Base-by-base conservation (phyloP, 2,113 vertebrate genomes). In the Tonatia bakeri region DNA sequence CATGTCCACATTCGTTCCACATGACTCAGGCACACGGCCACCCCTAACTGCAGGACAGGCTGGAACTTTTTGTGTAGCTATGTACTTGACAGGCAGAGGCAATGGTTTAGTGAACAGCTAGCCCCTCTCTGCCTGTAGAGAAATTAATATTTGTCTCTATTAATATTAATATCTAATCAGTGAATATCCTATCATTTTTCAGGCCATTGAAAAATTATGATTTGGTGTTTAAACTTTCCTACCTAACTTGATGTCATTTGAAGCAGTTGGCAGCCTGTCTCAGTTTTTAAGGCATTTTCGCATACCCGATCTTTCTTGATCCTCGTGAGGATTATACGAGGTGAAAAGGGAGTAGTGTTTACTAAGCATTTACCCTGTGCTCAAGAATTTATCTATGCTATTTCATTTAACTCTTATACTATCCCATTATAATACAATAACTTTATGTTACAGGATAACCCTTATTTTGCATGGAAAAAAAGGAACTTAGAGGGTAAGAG, bases 271-370 rank as follows among this genome's bases (percentile, higher is more conserved):
- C 77, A 64, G 12, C 33, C 40, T 22, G 33, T 47, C 20, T 47
- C 38, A 90, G 52, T 45, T 93, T 89, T 92, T 87, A 83, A 83
- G 90, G 50, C 26, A 64, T 90, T 90, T 82, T 82, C 31, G 72
- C 12, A 28, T 38, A 40, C 7, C 17, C 80, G 54, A 36, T 40
- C 69, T 77, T 92, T 79, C n/a, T 22, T 75, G 43, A 61, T 31
- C n/a, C 33, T 96, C 45, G 13, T 45, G 50, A 91, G 73, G 54
- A 72, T 86, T 76, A 56, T 5, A 14, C 40, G 47, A 65, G 5
- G 54, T 54, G 26, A 45, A 67, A 92, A 94, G 59, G 24, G 24
- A 89, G 14, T 36, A 36, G 26, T 11, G 43, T 22, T 88, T 86
- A 54, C 4, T 36, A 16, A 72, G 24, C 36, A 67, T 65, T 38